Evolutionary conservation across 2,797 vertebrate species (phyloP).

Genomic region (Enteromius mattozi): DNA sequence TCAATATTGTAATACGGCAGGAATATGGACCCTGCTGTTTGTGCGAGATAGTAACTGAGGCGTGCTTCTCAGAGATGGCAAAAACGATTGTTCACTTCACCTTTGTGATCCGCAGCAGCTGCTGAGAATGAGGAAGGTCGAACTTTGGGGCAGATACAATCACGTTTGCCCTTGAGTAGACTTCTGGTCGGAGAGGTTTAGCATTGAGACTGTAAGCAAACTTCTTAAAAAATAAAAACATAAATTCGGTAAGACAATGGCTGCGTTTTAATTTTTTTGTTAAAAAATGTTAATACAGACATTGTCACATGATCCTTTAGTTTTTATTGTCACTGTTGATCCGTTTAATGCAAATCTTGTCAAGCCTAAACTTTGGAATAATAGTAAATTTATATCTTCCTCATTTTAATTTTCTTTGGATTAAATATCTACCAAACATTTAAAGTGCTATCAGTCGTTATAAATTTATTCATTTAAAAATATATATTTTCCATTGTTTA

Average conservation of each 20-base stretch:
- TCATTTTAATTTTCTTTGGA: background rate
- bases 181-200: slow-evolving; percentile 17
- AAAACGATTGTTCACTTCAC: slow-evolving; percentile 52
- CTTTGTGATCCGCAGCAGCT: slow-evolving; percentile 27
- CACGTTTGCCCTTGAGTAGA: slow-evolving; percentile 27
- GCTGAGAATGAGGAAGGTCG: slow-evolving; percentile 23
- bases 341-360: background rate
- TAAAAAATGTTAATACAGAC: background rate
- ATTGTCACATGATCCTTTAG: background rate
- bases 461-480: background rate
- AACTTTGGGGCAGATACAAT: slow-evolving; percentile 21
- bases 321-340: background rate
- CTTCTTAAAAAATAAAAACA: too few species aligned
- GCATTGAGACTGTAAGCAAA: background rate
- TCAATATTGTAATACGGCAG: slow-evolving; percentile 85
- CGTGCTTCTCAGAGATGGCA: slow-evolving; percentile 67
- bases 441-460: background rate
- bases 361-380: background rate
- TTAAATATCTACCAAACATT: background rate
- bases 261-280: background rate
- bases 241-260: background rate
- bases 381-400: background rate
- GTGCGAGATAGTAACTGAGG: slow-evolving; percentile 77
- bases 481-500: background rate
- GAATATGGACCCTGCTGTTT: slow-evolving; percentile 80